Conservation (phyloP, 2,888 invertebrate genomes). For the Drosophila mimetica region DNA sequence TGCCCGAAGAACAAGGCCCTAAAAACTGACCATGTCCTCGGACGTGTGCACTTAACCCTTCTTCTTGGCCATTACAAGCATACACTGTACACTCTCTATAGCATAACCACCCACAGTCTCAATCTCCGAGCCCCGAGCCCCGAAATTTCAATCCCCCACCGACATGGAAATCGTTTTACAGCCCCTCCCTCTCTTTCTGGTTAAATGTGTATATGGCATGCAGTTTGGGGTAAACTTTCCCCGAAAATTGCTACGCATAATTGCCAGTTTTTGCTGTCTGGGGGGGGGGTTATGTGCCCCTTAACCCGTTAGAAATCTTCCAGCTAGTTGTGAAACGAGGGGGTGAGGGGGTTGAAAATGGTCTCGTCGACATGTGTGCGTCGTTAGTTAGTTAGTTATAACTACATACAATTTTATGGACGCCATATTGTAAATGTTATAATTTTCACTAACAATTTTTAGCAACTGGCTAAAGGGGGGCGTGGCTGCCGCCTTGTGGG, state of each 20-base stretch:
- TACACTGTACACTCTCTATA: too few species aligned
- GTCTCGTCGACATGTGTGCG: conserved; percentile 58
- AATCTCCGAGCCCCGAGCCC: not conserved
- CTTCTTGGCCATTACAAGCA: not conserved
- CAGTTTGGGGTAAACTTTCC: conserved; percentile 24
- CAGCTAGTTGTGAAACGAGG: conserved; percentile 3
- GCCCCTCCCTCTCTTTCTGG: not conserved
- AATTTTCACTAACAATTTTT: conserved; percentile 75
- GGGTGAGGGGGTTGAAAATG: not conserved
- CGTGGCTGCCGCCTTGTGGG: conserved; percentile 18
- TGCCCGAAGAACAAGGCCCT: conserved; percentile 6
- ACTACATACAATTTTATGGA: conserved; percentile 75
- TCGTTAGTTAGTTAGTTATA: conserved; percentile 77
- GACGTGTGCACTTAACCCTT: conserved; percentile 11
- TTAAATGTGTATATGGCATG: conserved; percentile 21
- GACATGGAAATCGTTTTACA: conserved; percentile 36
- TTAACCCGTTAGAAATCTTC: conserved; percentile 29
- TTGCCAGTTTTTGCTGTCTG: conserved; percentile 59
- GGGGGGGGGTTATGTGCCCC: not conserved
- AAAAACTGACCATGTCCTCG: conserved; percentile 4
- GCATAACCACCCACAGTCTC: not conserved
- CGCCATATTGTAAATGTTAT: conserved; percentile 77
- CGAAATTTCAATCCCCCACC: conserved; percentile 17
- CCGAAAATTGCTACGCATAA: conserved; percentile 63
- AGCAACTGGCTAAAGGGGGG: conserved; percentile 28